These are phyloP conservation scores for Tachina fera DNA, from an alignment of 2,888 invertebrate species.

Conservation along the genomic window DNA sequence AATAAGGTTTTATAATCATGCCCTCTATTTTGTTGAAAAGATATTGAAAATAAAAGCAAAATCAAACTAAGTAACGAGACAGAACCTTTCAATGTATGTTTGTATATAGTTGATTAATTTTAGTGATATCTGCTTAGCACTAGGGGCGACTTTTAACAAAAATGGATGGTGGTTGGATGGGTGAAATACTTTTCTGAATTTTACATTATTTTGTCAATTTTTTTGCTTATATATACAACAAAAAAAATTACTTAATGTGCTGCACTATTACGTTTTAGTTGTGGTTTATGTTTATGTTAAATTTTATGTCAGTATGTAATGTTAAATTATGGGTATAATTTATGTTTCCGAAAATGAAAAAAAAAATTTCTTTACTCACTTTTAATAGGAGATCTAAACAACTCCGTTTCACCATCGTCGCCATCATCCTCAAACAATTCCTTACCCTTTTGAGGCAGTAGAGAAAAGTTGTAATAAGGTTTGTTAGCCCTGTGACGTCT, in stretches of 20 bases:
- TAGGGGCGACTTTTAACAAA: too few relatives aligned
- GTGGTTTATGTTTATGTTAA: too few relatives aligned
- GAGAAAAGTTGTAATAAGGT: constrained; percentile 81
- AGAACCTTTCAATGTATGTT: neutral
- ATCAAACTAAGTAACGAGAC: neutral
- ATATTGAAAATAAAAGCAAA: neutral
- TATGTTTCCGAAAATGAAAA: neutral
- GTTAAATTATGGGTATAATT: too few relatives aligned
- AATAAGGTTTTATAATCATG: constrained; percentile 85
- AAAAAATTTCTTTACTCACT: constrained; percentile 75
- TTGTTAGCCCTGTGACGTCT: constrained; percentile 76
- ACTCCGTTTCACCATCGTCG: constrained; percentile 81
- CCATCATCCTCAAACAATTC: constrained; percentile 81
- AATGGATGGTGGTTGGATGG: too few relatives aligned
- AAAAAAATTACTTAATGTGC: too few relatives aligned
- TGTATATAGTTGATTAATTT: too few relatives aligned
- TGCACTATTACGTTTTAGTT: too few relatives aligned
- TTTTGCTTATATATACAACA: too few relatives aligned
- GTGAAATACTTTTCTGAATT: too few relatives aligned
- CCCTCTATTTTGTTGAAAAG: constrained; percentile 75
- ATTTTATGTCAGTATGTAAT: too few relatives aligned
- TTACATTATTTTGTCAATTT: too few relatives aligned
- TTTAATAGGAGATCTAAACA: constrained; percentile 82
- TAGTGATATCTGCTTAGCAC: too few relatives aligned
- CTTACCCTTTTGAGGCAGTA: constrained; percentile 81